phyloP scores from a whole-genome alignment of 2,113 vertebrate species.

The Dicentrarchus labrax region DNA sequence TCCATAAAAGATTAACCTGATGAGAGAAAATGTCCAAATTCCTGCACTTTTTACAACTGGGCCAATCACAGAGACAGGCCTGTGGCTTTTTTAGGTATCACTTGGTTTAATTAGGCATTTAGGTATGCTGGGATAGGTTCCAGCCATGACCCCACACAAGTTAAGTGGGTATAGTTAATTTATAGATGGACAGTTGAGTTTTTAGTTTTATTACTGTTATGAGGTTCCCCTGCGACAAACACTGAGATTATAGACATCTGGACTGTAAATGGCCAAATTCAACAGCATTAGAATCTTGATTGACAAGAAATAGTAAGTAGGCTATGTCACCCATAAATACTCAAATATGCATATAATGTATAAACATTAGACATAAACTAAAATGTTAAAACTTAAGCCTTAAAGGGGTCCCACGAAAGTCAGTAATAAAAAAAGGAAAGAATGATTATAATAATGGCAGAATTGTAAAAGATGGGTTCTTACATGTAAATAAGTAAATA shows the following conservation, averaged over 20 bases:
- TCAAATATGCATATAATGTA: no score
- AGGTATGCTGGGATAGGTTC: neutral
- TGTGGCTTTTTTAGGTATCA: constrained; percentile 6
- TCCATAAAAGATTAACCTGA: constrained; percentile 47
- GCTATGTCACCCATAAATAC: neutral
- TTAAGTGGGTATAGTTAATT: neutral
- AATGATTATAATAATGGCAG: neutral
- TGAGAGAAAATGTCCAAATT: constrained; percentile 39
- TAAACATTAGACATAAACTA: neutral
- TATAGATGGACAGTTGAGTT: neutral
- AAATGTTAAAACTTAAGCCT: neutral
- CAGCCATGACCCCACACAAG: neutral
- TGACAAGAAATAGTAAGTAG: neutral
- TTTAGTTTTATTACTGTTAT: constrained; percentile 11
- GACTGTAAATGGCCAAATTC: neutral
- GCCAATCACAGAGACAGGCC: neutral
- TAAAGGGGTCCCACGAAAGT: neutral
- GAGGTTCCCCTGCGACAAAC: neutral
- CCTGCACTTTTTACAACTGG: constrained; percentile 16
- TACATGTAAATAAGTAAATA: neutral
- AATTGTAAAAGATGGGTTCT: neutral
- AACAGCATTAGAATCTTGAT: neutral
- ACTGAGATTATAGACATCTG: neutral
- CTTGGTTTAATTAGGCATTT: neutral
- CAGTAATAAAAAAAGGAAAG: neutral